Percentiles rank a stretch among this genome's conserved stretches.
Conservation (phyloP, 1,140 invertebrate genomes). For the Tyrophagus putrescentiae region DNA sequence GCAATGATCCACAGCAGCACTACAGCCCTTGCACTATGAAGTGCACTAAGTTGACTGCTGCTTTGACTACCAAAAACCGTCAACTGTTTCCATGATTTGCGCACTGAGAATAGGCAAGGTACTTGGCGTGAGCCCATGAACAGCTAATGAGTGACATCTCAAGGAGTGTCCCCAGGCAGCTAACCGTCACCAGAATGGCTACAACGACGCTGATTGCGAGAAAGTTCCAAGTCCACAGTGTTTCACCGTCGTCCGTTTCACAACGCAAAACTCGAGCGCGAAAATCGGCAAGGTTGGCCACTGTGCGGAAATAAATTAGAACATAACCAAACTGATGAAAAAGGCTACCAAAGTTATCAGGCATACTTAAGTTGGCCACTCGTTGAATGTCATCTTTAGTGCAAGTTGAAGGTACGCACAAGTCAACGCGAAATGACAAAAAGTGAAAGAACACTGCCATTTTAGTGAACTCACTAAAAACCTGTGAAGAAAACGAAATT, state of each 20-base stretch:
- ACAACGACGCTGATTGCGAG: slow-evolving; percentile 4
- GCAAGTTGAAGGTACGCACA: slow-evolving; percentile 29
- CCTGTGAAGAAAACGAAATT: slow-evolving; percentile 9
- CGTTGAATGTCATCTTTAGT: slow-evolving; percentile 28
- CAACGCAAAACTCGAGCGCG: slow-evolving; percentile 21
- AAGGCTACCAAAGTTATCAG: background rate
- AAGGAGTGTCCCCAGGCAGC: too few relatives aligned
- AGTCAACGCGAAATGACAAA: slow-evolving; percentile 26
- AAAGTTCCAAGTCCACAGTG: slow-evolving; percentile 1
- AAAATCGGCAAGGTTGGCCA: slow-evolving; percentile 18
- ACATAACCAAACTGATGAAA: background rate
- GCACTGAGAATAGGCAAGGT: slow-evolving; percentile 5
- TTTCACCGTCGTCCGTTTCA: slow-evolving; percentile 13
- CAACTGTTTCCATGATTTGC: slow-evolving; percentile 14
- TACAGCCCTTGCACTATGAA: slow-evolving; percentile 21
- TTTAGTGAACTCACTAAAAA: slow-evolving; percentile 18
- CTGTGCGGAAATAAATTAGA: background rate
- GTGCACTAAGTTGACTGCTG: background rate
- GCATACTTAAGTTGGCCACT: slow-evolving; percentile 21
- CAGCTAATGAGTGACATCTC: too few relatives aligned
- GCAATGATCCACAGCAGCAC: slow-evolving; percentile 23
- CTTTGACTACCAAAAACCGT: background rate
- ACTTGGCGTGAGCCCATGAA: too few relatives aligned
- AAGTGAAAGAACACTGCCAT: slow-evolving; percentile 28
- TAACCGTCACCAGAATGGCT: background rate